Base-by-base conservation (phyloP, 2,797 vertebrate genomes). In the Novumbra hubbsi region DNA sequence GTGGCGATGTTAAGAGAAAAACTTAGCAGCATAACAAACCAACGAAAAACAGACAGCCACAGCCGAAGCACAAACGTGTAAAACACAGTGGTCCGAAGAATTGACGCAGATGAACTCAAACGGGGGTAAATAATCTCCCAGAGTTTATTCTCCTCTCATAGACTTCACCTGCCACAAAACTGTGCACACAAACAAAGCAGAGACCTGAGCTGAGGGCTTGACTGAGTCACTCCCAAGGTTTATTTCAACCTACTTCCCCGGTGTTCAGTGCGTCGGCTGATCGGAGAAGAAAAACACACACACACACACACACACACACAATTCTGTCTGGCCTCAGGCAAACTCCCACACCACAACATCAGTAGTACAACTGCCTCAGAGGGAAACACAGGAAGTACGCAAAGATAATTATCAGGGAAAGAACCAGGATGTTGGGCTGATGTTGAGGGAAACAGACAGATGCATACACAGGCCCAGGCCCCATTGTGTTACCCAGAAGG, bases 391-490 rank as follows among this genome's bases (percentile, higher is more conserved):
- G 41, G 68, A 38, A 38, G 64, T 9, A 30, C 50, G 27, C 45
- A 16, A 62, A 80, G 83, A 78, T 32, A 76, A 89, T 90, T 83
- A 89, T 88, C 91, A 93, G 91, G 90, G 90, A 90, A 83, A 67
- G 76, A 79, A 75, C 75, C 87, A 86, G 89, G 88, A 91, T 86
- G 83, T 81, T 73, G 63, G 78, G 78, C 38, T 73, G 77, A 79
- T 76, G 57, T 4, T 11, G 38, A 50, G 15, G 28, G 27, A 7
- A 27, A 68, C 32, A 12, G 24, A 63, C 32, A 12, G 14, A 63
- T 11, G 57, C 57, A 63, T 16, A 48, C 2, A 66, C 60, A 50
- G 28, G 24, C 14, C 62, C 2, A 75, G 74, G 65, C 52, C 72
- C 45, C 21, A 11, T 74, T 80, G 84, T 77, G 79, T 73, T 68